Conservation (phyloP, 2,888 invertebrate genomes). For the Synergus japonicus region DNA sequence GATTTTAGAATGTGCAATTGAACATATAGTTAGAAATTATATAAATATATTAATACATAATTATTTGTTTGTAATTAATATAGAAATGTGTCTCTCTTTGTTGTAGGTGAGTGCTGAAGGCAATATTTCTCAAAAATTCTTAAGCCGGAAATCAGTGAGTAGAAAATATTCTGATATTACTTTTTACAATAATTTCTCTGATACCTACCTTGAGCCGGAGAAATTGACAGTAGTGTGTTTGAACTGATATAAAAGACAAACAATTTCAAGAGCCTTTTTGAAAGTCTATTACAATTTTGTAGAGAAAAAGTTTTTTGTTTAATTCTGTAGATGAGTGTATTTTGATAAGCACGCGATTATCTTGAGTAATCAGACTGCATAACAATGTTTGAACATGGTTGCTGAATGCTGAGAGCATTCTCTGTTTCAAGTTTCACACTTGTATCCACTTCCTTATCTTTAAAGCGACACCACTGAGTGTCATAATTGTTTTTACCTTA, state of each 20-base stretch:
- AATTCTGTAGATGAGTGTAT: conserved; percentile 17
- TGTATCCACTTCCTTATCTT: conserved; percentile 17
- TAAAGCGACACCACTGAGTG: conserved; percentile 30
- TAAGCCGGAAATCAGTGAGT: neutral
- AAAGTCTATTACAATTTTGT: neutral
- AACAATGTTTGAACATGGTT: conserved; percentile 30
- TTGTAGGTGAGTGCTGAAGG: neutral
- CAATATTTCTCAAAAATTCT: neutral
- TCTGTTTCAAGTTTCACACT: conserved; percentile 31
- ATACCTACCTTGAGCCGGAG: neutral
- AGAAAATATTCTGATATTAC: neutral
- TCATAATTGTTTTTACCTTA: conserved; percentile 17
- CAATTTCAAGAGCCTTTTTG: neutral
- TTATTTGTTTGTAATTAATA: neutral
- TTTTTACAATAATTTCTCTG: neutral
- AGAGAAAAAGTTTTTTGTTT: neutral
- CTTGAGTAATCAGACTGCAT: conserved; percentile 20
- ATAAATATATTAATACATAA: too few relatives aligned
- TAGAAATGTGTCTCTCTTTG: neutral
- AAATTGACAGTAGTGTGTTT: neutral
- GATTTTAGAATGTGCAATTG: too few relatives aligned
- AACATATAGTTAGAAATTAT: too few relatives aligned
- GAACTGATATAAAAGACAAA: neutral
- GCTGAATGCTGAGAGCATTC: conserved; percentile 3
- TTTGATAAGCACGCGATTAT: conserved; percentile 12